These are phyloP conservation scores for Meloidogyne chitwoodi DNA, from an alignment of 1,140 invertebrate species.

Conservation along the genomic window DNA sequence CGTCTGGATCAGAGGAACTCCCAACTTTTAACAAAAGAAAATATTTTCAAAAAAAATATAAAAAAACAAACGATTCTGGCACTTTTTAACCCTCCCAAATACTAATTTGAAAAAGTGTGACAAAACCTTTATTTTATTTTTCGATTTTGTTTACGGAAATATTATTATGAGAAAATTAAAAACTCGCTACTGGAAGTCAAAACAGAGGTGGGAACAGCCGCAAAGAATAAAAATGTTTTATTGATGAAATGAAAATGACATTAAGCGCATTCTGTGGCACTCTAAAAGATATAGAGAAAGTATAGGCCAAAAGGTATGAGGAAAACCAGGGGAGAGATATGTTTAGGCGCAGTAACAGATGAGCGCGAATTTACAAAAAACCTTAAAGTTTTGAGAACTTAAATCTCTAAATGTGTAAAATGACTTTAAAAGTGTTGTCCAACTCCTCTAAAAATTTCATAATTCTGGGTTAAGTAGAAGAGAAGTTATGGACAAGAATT, in stretches of 20 bases:
- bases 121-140: background rate
- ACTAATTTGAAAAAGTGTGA: background rate
- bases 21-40: background rate
- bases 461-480: background rate
- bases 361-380: background rate
- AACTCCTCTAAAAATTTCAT: background rate
- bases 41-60: background rate
- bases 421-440: background rate
- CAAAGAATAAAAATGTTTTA: background rate
- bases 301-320: background rate
- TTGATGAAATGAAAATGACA: background rate
- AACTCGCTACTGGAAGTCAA: background rate
- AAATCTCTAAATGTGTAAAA: too few species aligned
- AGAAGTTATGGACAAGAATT: too few species aligned
- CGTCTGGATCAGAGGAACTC: background rate
- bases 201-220: background rate
- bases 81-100: background rate
- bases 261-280: background rate
- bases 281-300: background rate
- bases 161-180: background rate
- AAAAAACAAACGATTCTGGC: background rate
- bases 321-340: background rate
- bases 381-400: too few species aligned
- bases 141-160: background rate
- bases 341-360: background rate